Evolutionary conservation across 2,113 vertebrate genomes (phyloP), one percentile per base, ranked within the genome.

Genomic region (Anas platyrhynchos): DNA sequence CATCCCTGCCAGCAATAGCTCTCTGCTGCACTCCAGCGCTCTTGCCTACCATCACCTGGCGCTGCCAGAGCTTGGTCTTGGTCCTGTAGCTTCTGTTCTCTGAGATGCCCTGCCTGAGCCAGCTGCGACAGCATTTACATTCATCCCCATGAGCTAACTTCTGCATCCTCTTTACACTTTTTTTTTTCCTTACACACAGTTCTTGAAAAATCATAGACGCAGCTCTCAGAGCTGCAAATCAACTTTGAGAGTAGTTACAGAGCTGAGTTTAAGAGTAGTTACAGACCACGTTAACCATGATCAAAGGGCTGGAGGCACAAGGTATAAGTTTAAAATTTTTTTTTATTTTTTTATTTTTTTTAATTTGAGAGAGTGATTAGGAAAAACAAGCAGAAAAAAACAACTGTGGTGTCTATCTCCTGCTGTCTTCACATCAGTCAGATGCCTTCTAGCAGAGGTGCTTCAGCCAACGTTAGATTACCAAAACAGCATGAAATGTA

Each of bases 1-100:
- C 71, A 67, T 95, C 48, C 95, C 85, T 91, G 62, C 82, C 78
- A 92, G 91, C 97, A 88, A 63, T 13, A 61, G 82, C 74, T 89
- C 59, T 94, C 63, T 92, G 50, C 91, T 94, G 62, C 27, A 61
- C 63, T 59, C 75, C 90, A 86, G 80, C 75, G 62, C 79, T 93
- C 79, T 92, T 36, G 16, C 72, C 82, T 92, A 83, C 89, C 78
- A 71, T 66, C 90, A 94, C 32, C 58, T n/a, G 55, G 72, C 75
- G 88, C 67, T 79, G n/a, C 58, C 76, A 65, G 66, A 74, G 83
- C 41, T 67, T 65, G n/a, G 59, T 73, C 93, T 75, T 81, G 52
- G 74, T 82, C 43, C 74, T 75, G 16, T 78, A 83, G 66, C 72
- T 89, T 92, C 55, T 79, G 41, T 91, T 88, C 52, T 61, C 59